phyloP scores from a whole-genome alignment of 2,888 invertebrate genomes.

The Gortyna flavago region DNA sequence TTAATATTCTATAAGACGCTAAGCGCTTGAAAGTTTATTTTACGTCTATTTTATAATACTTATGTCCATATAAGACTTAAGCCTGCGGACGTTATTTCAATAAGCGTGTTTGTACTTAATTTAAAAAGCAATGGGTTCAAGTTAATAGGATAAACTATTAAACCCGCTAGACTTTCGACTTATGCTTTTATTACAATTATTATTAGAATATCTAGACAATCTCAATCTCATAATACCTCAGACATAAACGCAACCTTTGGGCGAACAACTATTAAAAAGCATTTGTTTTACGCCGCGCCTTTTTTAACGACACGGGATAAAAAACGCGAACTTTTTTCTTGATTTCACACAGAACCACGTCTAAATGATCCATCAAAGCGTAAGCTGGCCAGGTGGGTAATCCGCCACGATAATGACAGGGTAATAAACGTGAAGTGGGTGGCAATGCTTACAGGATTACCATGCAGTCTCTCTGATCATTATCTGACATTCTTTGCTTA shows the following conservation, averaged over 20 bases:
- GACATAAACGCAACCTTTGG: background rate
- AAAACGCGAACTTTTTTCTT: slow-evolving; percentile 46
- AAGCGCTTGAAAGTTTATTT: slow-evolving; percentile 54
- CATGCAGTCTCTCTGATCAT: slow-evolving; percentile 56
- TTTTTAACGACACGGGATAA: slow-evolving; percentile 29
- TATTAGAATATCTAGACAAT: background rate
- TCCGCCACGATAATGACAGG: slow-evolving; percentile 58
- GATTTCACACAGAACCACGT: slow-evolving; percentile 64
- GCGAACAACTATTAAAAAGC: slow-evolving; percentile 5
- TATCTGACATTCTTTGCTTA: slow-evolving; percentile 59
- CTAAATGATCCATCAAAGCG: slow-evolving; percentile 73
- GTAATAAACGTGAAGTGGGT: slow-evolving; percentile 76
- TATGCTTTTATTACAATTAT: background rate
- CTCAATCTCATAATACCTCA: background rate
- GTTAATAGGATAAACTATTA: slow-evolving; percentile 22
- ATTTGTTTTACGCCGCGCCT: slow-evolving; percentile 12
- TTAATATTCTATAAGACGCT: slow-evolving; percentile 53
- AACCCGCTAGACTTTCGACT: background rate
- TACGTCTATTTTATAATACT: slow-evolving; percentile 17
- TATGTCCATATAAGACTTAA: background rate
- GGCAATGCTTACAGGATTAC: slow-evolving; percentile 75
- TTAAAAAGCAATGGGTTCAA: background rate
- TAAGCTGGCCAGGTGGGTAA: slow-evolving; percentile 66
- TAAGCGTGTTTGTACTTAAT: slow-evolving; percentile 24
- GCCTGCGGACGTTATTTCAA: slow-evolving; percentile 29